Percentiles rank a stretch among this genome's conserved stretches.
phyloP scores from a whole-genome alignment of 1,140 invertebrate genomes.

The Diachasma alloeum region DNA sequence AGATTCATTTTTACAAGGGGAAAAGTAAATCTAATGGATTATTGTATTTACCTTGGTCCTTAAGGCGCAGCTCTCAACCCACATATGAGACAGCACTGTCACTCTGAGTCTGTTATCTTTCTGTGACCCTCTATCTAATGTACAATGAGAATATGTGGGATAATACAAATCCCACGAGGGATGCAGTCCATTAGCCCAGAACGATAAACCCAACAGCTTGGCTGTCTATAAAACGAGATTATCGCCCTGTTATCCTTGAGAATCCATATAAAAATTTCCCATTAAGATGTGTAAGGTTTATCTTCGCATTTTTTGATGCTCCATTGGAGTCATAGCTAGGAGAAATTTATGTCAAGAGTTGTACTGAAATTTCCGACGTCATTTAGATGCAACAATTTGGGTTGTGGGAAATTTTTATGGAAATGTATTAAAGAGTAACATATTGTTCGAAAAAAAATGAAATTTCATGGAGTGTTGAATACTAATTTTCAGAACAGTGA shows the following conservation, averaged over 20 bases:
- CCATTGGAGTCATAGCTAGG: too few species aligned
- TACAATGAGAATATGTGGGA: neutral
- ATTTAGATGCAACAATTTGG: neutral
- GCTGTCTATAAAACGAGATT: constrained; percentile 22
- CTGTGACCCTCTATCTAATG: too few species aligned
- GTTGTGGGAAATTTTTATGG: neutral
- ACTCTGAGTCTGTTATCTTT: too few species aligned
- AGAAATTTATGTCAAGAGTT: too few species aligned
- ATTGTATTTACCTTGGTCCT: too few species aligned
- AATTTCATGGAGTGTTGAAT: too few species aligned
- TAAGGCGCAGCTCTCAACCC: too few species aligned
- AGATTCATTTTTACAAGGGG: too few species aligned
- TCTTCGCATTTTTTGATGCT: neutral
- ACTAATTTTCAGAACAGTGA: too few species aligned
- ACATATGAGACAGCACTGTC: too few species aligned
- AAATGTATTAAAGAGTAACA: neutral
- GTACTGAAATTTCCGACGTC: neutral
- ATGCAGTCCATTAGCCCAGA: constrained; percentile 21
- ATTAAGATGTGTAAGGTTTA: neutral
- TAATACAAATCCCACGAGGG: neutral
- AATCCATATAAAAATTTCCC: neutral
- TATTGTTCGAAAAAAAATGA: too few species aligned
- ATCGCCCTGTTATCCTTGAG: constrained; percentile 25
- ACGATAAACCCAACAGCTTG: neutral
- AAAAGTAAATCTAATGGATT: too few species aligned